Conservation (phyloP, 2,797 vertebrate species). For the Centropyge bicolor region DNA sequence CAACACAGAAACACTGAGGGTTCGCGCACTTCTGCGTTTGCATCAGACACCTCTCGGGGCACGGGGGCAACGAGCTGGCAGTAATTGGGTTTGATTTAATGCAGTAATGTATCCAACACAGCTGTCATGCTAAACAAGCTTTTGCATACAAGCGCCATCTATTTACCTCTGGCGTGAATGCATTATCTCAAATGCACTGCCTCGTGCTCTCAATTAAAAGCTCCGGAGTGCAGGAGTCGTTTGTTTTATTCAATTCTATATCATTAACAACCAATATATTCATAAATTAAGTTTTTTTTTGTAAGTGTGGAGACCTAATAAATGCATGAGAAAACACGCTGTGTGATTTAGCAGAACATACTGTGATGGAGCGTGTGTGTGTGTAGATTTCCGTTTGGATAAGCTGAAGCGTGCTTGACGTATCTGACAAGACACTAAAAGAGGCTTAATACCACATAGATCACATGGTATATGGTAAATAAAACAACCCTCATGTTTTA, state of each 20-base stretch:
- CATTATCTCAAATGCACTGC: conserved; percentile 53
- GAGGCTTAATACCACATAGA: conserved; percentile 32
- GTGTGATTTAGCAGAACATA: not conserved
- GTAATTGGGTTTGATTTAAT: conserved; percentile 81
- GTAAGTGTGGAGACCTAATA: conserved; percentile 4
- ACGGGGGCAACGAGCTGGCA: conserved; percentile 67
- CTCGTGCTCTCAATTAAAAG: conserved; percentile 56
- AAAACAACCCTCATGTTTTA: conserved; percentile 64
- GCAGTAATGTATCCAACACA: conserved; percentile 73
- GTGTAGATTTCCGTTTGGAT: conserved; percentile 23
- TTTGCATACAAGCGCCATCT: conserved; percentile 53
- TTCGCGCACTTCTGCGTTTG: conserved; percentile 23
- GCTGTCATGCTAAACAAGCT: conserved; percentile 72
- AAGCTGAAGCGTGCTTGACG: conserved; percentile 37
- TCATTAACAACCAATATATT: conserved; percentile 41
- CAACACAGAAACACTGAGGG: conserved; percentile 15
- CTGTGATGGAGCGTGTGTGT: not conserved
- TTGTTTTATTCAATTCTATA: conserved; percentile 59
- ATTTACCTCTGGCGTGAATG: conserved; percentile 73
- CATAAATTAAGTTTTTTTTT: conserved; percentile 18
- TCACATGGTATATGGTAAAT: conserved; percentile 50
- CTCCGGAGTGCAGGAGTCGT: conserved; percentile 24
- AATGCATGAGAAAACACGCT: conserved; percentile 1
- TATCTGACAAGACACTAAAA: conserved; percentile 57
- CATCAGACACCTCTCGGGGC: conserved; percentile 63